Base-by-base conservation (phyloP, 2,113 vertebrate species). In the Spilogale gracilis region DNA sequence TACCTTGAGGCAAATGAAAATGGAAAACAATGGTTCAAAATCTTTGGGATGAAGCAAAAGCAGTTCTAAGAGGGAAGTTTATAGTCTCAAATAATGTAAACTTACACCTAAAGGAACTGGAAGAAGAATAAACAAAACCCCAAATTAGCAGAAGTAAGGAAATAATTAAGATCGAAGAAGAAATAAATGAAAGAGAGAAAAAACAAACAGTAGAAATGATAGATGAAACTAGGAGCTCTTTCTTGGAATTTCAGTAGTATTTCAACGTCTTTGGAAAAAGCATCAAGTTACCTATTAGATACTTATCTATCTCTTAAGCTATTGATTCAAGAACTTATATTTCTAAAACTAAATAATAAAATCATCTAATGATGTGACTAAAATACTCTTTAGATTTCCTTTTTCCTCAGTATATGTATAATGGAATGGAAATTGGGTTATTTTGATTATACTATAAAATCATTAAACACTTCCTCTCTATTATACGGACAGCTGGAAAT, bases 381-480 rank as follows among this genome's bases (percentile, higher is more conserved):
- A 82, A 91, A 86, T 14, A 71, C 6, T 71, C 38, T 94, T 95
- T 67, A 63, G 23, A 30, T 79, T 92, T 92, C 9, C 48, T 60
- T 90, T 71, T 71, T 63, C 12, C 18, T 87, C n/a, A 79, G 52
- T 60, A 14, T 86, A 3, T 54, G 38, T 56, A 86, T 38, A 95
- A 91, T 43, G 38, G 89, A 38, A 78, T 89, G 32, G 54, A 94
- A 92, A 76, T 45, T 48, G 11, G 73, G 6, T 83, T 63, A 69
- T 91, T 85, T 96, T 82, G 58, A 78, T 92, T 71, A 61, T 38
- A 60, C 30, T 58, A 94, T 89, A 65, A 92, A 95, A 58, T 81
- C 25, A 80, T 50, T 87, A 56, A 91, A 88, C 27, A 23, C 25
- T 71, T 71, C 52, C 32, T 48, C 32, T 80, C 52, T 52, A 20